Evolutionary conservation across 2,888 invertebrate genomes (phyloP).

Genomic region (Diarsia brunnea): DNA sequence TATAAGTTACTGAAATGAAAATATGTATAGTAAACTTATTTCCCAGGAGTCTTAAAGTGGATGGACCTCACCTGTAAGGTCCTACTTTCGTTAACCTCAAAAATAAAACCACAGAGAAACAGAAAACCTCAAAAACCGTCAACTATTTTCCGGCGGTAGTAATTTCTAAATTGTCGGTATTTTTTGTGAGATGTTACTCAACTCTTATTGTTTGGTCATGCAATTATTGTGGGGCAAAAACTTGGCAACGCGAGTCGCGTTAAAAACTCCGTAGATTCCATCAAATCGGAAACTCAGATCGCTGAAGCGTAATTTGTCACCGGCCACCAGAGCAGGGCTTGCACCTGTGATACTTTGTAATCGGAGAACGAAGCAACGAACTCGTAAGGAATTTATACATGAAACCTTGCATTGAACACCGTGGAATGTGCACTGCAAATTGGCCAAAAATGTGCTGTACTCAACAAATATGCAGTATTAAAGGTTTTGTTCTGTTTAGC

Average conservation of each 20-base stretch:
- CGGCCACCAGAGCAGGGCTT: constrained; percentile 57
- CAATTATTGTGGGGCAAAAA: constrained; percentile 64
- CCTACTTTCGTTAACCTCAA: constrained; percentile 1
- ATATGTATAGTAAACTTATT: not conserved
- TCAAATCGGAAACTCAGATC: constrained; percentile 73
- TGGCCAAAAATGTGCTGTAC: no score
- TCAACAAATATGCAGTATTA: not conserved
- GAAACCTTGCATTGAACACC: constrained; percentile 5
- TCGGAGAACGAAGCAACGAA: not conserved
- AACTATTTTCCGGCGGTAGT: constrained; percentile 57
- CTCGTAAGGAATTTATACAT: constrained; percentile 10
- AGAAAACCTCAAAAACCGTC: constrained; percentile 36
- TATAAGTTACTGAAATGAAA: not conserved
- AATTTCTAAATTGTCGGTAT: constrained; percentile 58
- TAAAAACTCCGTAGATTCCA: constrained; percentile 65
- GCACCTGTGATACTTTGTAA: constrained; percentile 53
- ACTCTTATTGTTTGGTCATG: constrained; percentile 65
- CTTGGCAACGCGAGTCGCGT: constrained; percentile 58
- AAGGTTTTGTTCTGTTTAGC: not conserved
- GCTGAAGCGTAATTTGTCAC: constrained; percentile 72
- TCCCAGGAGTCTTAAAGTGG: not conserved
- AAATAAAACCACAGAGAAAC: constrained; percentile 16
- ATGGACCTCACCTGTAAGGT: not conserved
- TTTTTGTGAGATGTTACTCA: constrained; percentile 64
- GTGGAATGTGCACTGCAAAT: not conserved